Conservation (phyloP, 2,113 vertebrate species). For the Ptychochromis oligacanthus region DNA sequence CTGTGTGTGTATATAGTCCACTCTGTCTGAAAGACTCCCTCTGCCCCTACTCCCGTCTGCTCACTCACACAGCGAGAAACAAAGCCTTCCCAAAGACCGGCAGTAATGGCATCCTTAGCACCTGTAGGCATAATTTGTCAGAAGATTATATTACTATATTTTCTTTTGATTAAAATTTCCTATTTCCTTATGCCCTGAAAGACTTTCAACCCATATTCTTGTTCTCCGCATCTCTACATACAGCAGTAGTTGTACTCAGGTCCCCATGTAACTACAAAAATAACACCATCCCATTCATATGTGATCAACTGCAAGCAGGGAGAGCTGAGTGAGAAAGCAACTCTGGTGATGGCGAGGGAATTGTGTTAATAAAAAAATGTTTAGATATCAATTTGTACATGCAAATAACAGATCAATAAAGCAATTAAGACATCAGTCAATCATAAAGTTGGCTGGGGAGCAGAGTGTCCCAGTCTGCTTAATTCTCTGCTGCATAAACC, state of each 20-base stretch:
- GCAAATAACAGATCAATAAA: constrained; percentile 71
- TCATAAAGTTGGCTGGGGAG: constrained; percentile 56
- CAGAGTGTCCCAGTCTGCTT: constrained; percentile 40
- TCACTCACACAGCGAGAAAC: constrained; percentile 50
- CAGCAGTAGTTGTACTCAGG: neutral
- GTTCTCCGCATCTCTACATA: constrained; percentile 3
- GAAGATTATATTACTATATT: constrained; percentile 15
- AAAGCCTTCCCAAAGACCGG: constrained; percentile 52
- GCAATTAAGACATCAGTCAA: constrained; percentile 65
- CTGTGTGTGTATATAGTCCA: constrained; percentile 55
- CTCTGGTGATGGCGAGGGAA: constrained; percentile 34
- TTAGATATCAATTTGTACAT: constrained; percentile 58
- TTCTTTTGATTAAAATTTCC: constrained; percentile 25
- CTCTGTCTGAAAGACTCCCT: constrained; percentile 67
- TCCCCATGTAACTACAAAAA: neutral
- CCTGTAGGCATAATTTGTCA: constrained; percentile 36
- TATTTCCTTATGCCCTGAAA: constrained; percentile 44
- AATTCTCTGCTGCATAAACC: constrained; percentile 83
- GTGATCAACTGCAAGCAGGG: constrained; percentile 26
- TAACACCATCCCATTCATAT: neutral
- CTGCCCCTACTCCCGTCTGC: constrained; percentile 52
- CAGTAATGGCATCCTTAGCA: constrained; percentile 41
- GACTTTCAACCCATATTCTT: constrained; percentile 9
- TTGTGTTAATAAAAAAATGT: constrained; percentile 34
- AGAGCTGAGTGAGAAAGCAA: constrained; percentile 39